phyloP scores from a whole-genome alignment of 1,140 invertebrate genomes.

The Caenorhabditis tropicalis region DNA sequence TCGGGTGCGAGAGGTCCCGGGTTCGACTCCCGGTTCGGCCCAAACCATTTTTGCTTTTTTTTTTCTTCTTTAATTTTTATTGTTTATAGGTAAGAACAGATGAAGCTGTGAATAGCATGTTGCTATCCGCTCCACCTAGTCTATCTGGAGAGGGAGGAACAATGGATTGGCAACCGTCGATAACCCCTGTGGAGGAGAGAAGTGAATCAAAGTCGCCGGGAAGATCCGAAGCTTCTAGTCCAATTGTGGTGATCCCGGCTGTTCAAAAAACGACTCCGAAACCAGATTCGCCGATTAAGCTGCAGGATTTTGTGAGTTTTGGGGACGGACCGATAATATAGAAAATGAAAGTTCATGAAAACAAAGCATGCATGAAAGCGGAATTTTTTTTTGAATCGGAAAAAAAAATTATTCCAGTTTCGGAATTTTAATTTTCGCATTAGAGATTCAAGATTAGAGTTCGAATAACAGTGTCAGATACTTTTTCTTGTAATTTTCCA shows the following conservation, averaged over 20 bases:
- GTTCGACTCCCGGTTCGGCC: slow-evolving; percentile 71
- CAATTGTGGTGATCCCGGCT: neutral
- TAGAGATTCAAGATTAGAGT: too few relatives aligned
- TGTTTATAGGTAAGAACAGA: neutral
- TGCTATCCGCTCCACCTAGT: neutral
- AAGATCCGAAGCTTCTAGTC: neutral
- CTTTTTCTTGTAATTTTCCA: too few relatives aligned
- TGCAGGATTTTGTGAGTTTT: neutral
- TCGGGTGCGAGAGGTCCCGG: slow-evolving; percentile 75
- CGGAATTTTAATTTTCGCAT: too few relatives aligned
- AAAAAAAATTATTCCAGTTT: too few relatives aligned
- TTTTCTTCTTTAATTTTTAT: neutral
- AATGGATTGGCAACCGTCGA: slow-evolving; percentile 15
- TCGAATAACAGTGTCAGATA: too few relatives aligned
- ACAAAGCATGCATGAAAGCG: too few relatives aligned
- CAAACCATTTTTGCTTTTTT: slow-evolving; percentile 17
- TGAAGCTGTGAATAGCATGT: slow-evolving; percentile 32
- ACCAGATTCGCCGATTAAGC: neutral
- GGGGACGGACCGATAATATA: too few relatives aligned
- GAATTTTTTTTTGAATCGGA: too few relatives aligned
- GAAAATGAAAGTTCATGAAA: too few relatives aligned
- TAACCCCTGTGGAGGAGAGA: slow-evolving; percentile 10
- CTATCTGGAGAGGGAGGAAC: neutral
- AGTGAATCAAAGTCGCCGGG: slow-evolving; percentile 8
- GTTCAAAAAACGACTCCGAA: neutral